Conservation (phyloP, 2,888 invertebrate species). For the Amaurobius ferox region DNA sequence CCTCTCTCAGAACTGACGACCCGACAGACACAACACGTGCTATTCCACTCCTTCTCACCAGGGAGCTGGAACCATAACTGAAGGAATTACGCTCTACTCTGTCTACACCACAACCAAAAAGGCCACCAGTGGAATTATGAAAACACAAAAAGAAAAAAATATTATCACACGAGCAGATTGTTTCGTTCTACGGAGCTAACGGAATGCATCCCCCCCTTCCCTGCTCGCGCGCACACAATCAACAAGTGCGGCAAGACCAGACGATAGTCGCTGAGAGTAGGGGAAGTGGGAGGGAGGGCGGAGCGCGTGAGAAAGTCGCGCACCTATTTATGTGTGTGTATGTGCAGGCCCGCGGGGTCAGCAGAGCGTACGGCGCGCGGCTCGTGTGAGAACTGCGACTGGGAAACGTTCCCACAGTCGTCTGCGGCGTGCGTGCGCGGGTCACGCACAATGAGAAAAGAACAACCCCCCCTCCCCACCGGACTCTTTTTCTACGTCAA, state of each 20-base stretch:
- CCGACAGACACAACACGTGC: neutral
- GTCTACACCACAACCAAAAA: neutral
- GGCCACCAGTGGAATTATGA: constrained; percentile 6
- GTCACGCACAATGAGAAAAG: constrained; percentile 55
- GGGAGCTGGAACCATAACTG: neutral
- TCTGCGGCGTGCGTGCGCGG: constrained; percentile 43
- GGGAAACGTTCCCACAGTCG: constrained; percentile 65
- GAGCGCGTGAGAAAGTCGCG: constrained; percentile 70
- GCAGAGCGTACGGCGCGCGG: constrained; percentile 64
- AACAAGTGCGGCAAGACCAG: constrained; percentile 63
- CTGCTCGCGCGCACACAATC: constrained; percentile 47
- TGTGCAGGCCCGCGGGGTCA: constrained; percentile 55
- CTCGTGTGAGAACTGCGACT: constrained; percentile 71
- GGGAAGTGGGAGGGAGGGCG: constrained; percentile 21
- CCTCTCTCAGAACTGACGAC: neutral
- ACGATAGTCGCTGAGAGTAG: constrained; percentile 35
- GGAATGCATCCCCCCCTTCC: constrained; percentile 57
- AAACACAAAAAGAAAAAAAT: neutral
- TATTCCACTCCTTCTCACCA: neutral
- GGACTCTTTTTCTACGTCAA: constrained; percentile 19
- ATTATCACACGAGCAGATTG: constrained; percentile 19
- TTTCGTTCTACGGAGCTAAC: constrained; percentile 44
- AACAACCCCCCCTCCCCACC: constrained; percentile 21
- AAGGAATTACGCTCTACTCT: neutral
- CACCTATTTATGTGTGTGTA: constrained; percentile 56